Conservation (phyloP, 1,140 invertebrate genomes). For the Drosophila seguyi region DNA sequence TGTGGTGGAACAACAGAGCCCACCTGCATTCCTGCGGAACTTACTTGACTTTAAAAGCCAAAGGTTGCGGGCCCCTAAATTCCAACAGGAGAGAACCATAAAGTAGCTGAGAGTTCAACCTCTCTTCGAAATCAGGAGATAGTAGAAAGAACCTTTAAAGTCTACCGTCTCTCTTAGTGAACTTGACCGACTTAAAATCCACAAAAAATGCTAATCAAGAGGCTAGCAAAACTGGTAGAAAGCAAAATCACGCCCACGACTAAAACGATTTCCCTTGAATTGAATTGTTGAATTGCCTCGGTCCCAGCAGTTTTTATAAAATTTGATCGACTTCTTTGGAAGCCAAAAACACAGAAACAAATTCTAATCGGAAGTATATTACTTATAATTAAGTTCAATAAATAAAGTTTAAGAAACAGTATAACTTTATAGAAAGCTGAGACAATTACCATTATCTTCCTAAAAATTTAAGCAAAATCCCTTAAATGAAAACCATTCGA, state of each 20-base stretch:
- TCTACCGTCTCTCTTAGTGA: conserved; percentile 9
- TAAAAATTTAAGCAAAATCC: neutral
- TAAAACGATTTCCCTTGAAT: conserved; percentile 29
- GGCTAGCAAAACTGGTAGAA: conserved; percentile 15
- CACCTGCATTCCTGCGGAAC: conserved; percentile 33
- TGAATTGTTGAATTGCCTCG: conserved; percentile 13
- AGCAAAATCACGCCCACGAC: conserved; percentile 19
- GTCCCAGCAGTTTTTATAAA: neutral
- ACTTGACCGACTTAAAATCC: conserved; percentile 40
- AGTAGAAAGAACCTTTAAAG: neutral
- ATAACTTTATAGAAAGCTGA: neutral
- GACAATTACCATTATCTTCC: neutral
- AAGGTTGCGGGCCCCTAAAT: conserved; percentile 9
- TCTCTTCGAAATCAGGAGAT: neutral
- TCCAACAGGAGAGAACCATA: neutral
- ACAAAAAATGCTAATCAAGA: conserved; percentile 42
- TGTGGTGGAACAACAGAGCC: neutral
- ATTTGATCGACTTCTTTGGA: conserved; percentile 22
- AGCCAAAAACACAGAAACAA: conserved; percentile 1
- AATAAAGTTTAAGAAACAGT: too few species aligned
- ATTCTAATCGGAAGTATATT: neutral
- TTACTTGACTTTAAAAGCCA: neutral
- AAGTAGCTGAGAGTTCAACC: neutral
- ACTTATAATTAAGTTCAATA: neutral
- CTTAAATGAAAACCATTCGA: neutral